Evolutionary conservation across 2,888 invertebrate species (phyloP), one percentile per base, ranked within the genome.

Genomic region (Agelastica alni): DNA sequence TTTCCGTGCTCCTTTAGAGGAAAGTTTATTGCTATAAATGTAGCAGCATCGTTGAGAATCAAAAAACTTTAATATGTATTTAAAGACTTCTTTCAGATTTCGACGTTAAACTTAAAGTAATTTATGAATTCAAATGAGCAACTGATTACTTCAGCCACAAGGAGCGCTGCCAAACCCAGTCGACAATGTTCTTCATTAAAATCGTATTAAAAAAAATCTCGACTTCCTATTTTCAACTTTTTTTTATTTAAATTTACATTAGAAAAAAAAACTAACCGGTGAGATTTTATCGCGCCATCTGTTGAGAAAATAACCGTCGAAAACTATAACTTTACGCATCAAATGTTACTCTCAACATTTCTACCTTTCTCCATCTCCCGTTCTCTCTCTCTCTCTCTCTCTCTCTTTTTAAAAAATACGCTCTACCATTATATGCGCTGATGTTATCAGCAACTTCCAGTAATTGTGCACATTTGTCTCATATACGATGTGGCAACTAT

Each of bases 381-480:
- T 26, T 26, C 3, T n/a, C 10, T 18, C 14, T 16, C 6, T 36
- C 36, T 4, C 4, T n/a, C 36, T 5, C 16, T 34, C 16, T 34
- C 4, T 36, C 36, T 31, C 44, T 31, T 45, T 36, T 46, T 36
- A 46, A 46, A 46, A 36, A n/a, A 46, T 46, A 46, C 46, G 14
- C 36, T 13, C 14, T 14, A 22, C 26, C 46, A 46, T 46, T 36
- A 46, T 36, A 16, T 36, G 28, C 28, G 17, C 7, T 14, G 47
- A 47, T 47, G 47, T 37, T 47, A 47, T 47, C 47, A 37, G 37
- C 39, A 18, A 10, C 16, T 47, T 26, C 12, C 37, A 17, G 47
- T 47, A 47, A 47, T 47, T 47, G 47, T 47, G 26, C 26, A 46
- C 46, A 46, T 46, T 46, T 36, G 46, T 46, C 26, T 26, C 36